Evolutionary conservation across 2,888 invertebrate species (phyloP).

Genomic region (Parnassius smintheus): DNA sequence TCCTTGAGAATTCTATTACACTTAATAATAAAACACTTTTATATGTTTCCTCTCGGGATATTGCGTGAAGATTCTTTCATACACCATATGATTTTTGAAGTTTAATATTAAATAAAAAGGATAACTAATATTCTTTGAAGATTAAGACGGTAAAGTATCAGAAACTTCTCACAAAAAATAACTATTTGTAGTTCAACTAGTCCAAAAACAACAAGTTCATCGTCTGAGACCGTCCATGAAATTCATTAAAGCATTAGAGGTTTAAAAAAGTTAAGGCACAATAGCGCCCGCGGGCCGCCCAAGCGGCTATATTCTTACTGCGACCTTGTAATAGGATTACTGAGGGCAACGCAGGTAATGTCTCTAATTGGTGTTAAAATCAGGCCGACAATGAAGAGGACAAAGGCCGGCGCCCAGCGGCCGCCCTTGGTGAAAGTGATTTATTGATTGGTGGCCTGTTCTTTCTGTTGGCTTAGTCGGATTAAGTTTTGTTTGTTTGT

Average conservation of each 20-base stretch:
- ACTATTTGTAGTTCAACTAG: background rate
- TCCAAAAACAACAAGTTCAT: slow-evolving; percentile 41
- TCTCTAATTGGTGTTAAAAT: slow-evolving; percentile 79
- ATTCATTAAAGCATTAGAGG: slow-evolving; percentile 29
- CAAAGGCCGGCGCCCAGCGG: slow-evolving; percentile 70
- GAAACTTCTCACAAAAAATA: background rate
- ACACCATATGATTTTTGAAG: too few relatives aligned
- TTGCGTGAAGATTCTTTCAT: too few relatives aligned
- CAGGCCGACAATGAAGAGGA: slow-evolving; percentile 65
- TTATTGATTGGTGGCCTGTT: slow-evolving; percentile 67
- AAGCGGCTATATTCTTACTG: slow-evolving; percentile 30
- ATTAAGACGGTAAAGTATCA: too few relatives aligned
- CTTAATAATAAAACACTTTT: too few relatives aligned
- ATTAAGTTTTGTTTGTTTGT: slow-evolving; percentile 71
- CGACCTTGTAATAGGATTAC: slow-evolving; percentile 72
- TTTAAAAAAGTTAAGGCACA: slow-evolving; percentile 26
- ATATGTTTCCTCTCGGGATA: too few relatives aligned
- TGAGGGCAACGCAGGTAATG: slow-evolving; percentile 72
- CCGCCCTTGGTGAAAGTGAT: slow-evolving; percentile 70
- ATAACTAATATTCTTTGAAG: too few relatives aligned
- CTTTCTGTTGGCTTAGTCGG: slow-evolving; percentile 62
- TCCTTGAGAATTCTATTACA: too few relatives aligned
- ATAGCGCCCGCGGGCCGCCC: slow-evolving; percentile 36
- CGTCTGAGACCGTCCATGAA: slow-evolving; percentile 37
- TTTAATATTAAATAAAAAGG: too few relatives aligned